Conservation (phyloP, 2,113 vertebrate species). For the Alces alces region DNA sequence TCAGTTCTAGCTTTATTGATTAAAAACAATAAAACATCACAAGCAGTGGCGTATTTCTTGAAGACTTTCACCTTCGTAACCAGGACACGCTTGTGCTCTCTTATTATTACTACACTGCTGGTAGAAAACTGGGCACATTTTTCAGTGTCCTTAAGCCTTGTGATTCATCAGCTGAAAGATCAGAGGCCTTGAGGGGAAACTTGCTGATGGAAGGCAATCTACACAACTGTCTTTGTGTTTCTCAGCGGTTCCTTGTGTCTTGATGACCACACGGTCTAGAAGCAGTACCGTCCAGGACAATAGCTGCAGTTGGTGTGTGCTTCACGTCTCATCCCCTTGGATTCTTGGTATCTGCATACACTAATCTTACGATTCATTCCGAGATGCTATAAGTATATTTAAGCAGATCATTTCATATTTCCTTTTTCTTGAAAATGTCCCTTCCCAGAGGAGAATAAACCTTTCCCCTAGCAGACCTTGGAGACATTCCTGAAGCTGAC, state of each 20-base stretch:
- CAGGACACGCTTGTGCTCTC: conserved; percentile 40
- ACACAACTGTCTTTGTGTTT: neutral
- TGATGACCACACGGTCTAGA: neutral
- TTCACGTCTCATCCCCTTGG: neutral
- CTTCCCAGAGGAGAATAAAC: neutral
- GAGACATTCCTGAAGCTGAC: neutral
- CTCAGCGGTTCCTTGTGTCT: neutral
- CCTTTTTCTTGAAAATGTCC: neutral
- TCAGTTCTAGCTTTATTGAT: conserved; percentile 68
- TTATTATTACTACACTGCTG: conserved; percentile 49
- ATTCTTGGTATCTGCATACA: neutral
- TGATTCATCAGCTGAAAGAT: neutral
- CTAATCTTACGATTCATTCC: neutral
- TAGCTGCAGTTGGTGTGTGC: neutral
- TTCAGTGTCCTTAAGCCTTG: conserved; percentile 44
- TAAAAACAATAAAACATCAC: conserved; percentile 62
- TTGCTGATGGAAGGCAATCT: neutral
- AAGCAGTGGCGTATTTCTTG: conserved; percentile 47
- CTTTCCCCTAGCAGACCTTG: neutral
- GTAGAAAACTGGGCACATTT: conserved; percentile 47
- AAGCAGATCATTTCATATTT: neutral
- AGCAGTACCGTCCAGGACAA: neutral
- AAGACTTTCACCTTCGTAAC: conserved; percentile 66
- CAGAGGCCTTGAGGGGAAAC: neutral
- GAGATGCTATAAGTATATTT: neutral